Evolutionary conservation across 2,113 vertebrate species (phyloP), one percentile per base, ranked within the genome.

Genomic region (Hippoglossus stenolepis): DNA sequence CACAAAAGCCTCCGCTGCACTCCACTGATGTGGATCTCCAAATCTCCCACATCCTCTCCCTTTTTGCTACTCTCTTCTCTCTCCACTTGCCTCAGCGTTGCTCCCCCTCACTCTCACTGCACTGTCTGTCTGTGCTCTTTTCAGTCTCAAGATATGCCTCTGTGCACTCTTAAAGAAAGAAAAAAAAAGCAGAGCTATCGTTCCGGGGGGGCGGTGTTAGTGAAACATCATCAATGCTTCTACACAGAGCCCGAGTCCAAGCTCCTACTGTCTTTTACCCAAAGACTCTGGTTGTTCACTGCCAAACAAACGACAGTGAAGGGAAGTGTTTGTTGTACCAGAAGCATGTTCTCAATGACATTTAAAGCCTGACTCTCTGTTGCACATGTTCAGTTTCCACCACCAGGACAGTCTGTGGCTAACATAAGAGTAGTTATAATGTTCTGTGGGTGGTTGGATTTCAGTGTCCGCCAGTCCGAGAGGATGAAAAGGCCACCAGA

Each of bases 1-100:
- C 6, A 79, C 21, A 62, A 73, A 65, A 23, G 67, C 82, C 69
- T 83, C 79, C 61, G 71, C 35, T 67, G 40, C 70, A 0, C 67
- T 79, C 73, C 82, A 82, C 11, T 54, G 79, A 70, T 23, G 75
- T 70, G 24, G 79, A 77, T 69, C 49, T 87, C 78, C 77, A 87
- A 60, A 90, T 82, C 14, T 86, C 85, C 81, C 77, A 87, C 85
- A 87, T 90, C 43, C 76, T 81, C 65, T 38, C 67, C 45, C 18
- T 4, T 43, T 28, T 28, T 65, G 14, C 62, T 20, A 2, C 61
- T 38, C 57, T 15, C 13, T 40, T 24, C 65, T 4, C 20, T 40
- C 35, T 40, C 78, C 18, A 56, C 62, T 20, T 10, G 20, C 15
- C 21, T 45, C 26, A 20, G 43, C 26, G 45, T 26, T 58, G 51